Evolutionary conservation across 2,113 vertebrate species (phyloP).

Genomic region (Crotalus horridus): DNA sequence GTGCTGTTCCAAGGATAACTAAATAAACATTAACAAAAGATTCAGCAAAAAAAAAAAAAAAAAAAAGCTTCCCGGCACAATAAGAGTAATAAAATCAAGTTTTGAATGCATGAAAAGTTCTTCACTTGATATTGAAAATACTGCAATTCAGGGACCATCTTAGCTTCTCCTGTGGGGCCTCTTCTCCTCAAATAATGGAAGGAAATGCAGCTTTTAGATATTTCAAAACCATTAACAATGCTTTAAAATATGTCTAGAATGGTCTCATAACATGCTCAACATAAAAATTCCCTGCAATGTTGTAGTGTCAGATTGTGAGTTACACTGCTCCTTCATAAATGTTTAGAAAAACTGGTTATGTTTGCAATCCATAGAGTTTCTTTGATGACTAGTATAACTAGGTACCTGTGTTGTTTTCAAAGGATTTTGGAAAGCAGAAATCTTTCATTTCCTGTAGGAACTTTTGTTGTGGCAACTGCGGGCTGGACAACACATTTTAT

Average conservation of each 20-base stretch:
- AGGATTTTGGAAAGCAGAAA: constrained; percentile 85
- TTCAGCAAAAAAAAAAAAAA: not conserved
- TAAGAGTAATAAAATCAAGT: not conserved
- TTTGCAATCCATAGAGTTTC: not conserved
- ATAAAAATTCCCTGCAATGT: not conserved
- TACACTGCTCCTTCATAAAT: not conserved
- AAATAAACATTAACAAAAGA: not conserved
- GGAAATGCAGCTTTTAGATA: not conserved
- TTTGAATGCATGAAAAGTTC: not conserved
- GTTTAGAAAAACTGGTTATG: not conserved
- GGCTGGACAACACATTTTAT: constrained; percentile 84
- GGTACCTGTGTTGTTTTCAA: constrained; percentile 25
- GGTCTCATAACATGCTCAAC: not conserved
- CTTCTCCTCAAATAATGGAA: not conserved
- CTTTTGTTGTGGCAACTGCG: constrained; percentile 53
- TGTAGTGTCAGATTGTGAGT: not conserved
- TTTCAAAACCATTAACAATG: not conserved
- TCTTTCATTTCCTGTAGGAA: constrained; percentile 68
- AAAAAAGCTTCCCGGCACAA: not conserved
- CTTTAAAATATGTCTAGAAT: not conserved
- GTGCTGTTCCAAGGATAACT: not conserved
- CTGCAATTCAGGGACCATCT: not conserved
- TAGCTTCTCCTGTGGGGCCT: not conserved
- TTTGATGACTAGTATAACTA: not conserved
- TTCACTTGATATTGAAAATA: not conserved